Percentiles rank a stretch among this genome's conserved stretches.
Evolutionary conservation across 2,113 vertebrate genomes (phyloP).

Genomic region (Podarcis raffonei): DNA sequence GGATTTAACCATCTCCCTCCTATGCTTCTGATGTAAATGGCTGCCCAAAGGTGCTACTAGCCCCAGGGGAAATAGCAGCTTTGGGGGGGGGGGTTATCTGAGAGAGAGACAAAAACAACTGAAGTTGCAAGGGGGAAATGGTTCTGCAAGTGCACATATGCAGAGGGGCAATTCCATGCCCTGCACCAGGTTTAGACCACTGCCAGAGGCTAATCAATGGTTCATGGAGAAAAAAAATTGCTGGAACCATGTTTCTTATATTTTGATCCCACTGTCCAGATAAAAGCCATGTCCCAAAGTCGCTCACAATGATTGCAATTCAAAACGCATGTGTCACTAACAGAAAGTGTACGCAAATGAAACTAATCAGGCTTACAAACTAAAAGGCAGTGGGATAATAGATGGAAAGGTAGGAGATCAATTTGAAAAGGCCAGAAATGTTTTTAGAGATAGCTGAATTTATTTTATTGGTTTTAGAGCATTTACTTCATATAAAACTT

Average conservation of each 20-base stretch:
- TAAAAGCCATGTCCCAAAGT: not conserved
- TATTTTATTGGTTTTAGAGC: too few relatives aligned
- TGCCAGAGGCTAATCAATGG: not conserved
- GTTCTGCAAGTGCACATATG: not conserved
- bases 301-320: not conserved
- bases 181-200: not conserved
- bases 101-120: not conserved
- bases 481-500: too few relatives aligned
- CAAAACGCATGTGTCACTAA: not conserved
- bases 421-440: not conserved
- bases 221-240: not conserved
- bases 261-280: not conserved
- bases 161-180: not conserved
- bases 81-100: not conserved
- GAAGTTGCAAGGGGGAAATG: too few relatives aligned
- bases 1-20: not conserved
- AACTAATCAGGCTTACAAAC: not conserved
- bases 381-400: not conserved
- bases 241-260: not conserved
- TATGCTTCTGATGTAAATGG: not conserved
- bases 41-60: not conserved
- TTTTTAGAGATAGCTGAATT: too few relatives aligned
- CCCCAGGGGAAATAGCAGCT: not conserved
- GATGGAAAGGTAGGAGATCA: not conserved
- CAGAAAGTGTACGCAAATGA: not conserved